Conservation (phyloP, 2,888 invertebrate species). For the Ophion obscuratus region DNA sequence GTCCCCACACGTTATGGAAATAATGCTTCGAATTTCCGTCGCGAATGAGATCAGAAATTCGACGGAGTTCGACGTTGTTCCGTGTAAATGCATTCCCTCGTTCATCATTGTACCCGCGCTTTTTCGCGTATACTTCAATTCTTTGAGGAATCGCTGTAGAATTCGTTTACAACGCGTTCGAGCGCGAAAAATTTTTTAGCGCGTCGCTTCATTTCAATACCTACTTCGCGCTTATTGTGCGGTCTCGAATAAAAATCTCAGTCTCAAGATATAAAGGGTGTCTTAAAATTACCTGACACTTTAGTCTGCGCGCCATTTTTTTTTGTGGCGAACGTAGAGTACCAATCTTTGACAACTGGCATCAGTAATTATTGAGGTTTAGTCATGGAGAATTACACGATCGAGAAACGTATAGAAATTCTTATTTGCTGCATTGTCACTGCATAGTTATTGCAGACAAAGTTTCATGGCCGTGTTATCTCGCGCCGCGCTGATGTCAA, state of each 20-base stretch:
- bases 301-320: too few relatives aligned
- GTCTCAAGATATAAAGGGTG: too few relatives aligned
- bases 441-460: too few relatives aligned
- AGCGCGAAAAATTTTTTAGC: not conserved
- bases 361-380: too few relatives aligned
- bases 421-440: too few relatives aligned
- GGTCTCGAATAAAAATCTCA: not conserved
- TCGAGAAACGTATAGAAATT: too few relatives aligned
- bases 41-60: not conserved
- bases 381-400: too few relatives aligned
- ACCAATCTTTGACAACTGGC: too few relatives aligned
- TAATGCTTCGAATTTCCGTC: slow-evolving; percentile 5
- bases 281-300: too few relatives aligned
- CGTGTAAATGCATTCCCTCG: not conserved
- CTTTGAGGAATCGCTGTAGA: not conserved
- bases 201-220: not conserved
- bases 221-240: not conserved
- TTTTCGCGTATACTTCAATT: not conserved
- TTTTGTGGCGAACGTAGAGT: too few relatives aligned
- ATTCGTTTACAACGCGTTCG: not conserved
- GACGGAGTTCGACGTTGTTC: slow-evolving; percentile 11
- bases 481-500: too few relatives aligned
- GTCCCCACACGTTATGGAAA: slow-evolving; percentile 7
- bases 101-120: not conserved
- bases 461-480: too few relatives aligned